Evolutionary conservation across 2,797 vertebrate species (phyloP).

Genomic region (Pygocentrus nattereri): DNA sequence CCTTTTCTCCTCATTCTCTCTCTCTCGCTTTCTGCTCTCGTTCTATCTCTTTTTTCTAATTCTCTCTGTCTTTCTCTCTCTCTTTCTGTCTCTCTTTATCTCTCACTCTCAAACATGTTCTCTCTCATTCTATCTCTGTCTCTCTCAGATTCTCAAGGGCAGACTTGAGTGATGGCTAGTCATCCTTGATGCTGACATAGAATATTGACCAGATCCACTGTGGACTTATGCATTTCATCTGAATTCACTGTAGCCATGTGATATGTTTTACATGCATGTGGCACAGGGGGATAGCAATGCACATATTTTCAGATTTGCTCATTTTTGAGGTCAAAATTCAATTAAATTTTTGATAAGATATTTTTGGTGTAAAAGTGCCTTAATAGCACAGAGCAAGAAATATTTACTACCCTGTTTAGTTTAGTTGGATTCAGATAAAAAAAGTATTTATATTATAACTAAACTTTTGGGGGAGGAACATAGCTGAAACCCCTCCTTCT

Average conservation of each 20-base stretch:
- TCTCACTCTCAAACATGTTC: slow-evolving; percentile 30
- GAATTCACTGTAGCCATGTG: slow-evolving; percentile 5
- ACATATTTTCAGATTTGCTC: too few species aligned
- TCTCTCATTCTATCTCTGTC: slow-evolving; percentile 1
- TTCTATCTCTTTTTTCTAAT: slow-evolving; percentile 39
- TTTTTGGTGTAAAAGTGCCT: too few species aligned
- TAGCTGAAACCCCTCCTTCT: too few species aligned
- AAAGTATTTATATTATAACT: too few species aligned
- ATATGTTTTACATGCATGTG: neutral
- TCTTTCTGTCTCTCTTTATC: slow-evolving; percentile 2
- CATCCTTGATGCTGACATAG: slow-evolving; percentile 47
- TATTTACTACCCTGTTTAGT: too few species aligned
- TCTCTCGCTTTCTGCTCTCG: slow-evolving; percentile 41
- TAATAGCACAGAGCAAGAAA: too few species aligned
- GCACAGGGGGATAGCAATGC: neutral
- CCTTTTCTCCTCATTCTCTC: neutral
- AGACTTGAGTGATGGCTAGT: slow-evolving; percentile 55
- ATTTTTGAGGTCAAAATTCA: too few species aligned
- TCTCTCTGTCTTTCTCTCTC: slow-evolving; percentile 42
- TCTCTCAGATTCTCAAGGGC: slow-evolving; percentile 52
- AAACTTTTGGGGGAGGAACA: too few species aligned
- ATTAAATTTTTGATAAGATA: too few species aligned
- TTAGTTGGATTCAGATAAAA: too few species aligned
- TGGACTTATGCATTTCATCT: slow-evolving; percentile 30
- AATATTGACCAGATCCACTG: slow-evolving; percentile 51